Evolutionary conservation across 2,797 vertebrate species (phyloP), one percentile per base, ranked within the genome.

Genomic region (Anguilla pacifica): DNA sequence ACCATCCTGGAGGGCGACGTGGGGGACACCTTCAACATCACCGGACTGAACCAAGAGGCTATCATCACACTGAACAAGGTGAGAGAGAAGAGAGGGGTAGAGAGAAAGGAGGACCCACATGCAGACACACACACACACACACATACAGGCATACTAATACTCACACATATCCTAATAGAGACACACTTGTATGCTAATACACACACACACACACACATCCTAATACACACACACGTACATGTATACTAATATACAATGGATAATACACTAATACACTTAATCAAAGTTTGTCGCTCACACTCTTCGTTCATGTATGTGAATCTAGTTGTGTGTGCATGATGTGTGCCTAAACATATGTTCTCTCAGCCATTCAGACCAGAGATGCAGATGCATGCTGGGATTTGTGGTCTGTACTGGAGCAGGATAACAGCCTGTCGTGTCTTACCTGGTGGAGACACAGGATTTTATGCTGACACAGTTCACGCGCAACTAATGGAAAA

Each of bases 1-100:
- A 95, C 93, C 85, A 97, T 98, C 91, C 89, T 97, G 88, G 97
- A 98, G 0, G 90, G 94, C 0, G 96, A 96, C 86, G 96, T 96
- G 49, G 95, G 95, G 0, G 96, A 97, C 72, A 95, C 95, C 72
- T 98, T 98, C 92, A 97, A 96, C 91, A 94, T 98, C 89, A 97
- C 93, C 0, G 93, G 94, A 0, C 93, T 95, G 90, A 95, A 97
- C 72, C 96, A 92, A 72, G 96, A 96, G 90, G 97, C 97, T 0
- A 94, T 98, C 87, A 96, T 98, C 43, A 94, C 95, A 61, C 94
- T 97, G 70, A 96, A 95, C 93, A 95, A 95, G 95, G 96, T 96
- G 90, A 93, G 92, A 4, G 87, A 49, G 39, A 28, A 3, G 39
- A 64, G 22, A 15, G 1, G 35, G 28, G 28, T 10, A 22, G 61